Conservation (phyloP, 2,888 invertebrate genomes). For the Hololepta plana region DNA sequence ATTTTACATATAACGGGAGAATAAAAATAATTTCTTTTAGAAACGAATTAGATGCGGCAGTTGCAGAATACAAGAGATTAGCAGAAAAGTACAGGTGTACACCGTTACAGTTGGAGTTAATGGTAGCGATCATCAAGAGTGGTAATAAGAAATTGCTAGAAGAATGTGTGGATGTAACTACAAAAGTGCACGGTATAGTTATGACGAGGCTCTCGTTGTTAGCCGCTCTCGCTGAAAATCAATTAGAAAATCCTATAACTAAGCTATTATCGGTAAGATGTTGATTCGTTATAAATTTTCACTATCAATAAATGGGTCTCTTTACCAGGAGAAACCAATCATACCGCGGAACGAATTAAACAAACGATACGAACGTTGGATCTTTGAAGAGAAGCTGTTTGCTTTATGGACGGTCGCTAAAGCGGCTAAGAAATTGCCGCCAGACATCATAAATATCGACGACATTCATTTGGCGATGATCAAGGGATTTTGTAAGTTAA, state of each 20-base stretch:
- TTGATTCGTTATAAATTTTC: no score
- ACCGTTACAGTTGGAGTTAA: slow-evolving; percentile 44
- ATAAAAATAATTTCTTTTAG: slow-evolving; percentile 17
- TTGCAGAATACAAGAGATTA: slow-evolving; percentile 33
- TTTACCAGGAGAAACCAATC: no score
- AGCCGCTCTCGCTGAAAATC: background rate
- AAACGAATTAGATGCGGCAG: slow-evolving; percentile 31
- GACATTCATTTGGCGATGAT: no score
- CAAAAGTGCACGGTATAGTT: background rate
- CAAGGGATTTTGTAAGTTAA: no score
- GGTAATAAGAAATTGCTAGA: background rate
- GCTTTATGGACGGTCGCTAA: no score
- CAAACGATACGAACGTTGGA: no score
- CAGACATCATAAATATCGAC: no score
- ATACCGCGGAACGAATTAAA: no score
- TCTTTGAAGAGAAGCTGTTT: no score
- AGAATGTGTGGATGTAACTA: background rate
- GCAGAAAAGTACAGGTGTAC: slow-evolving; percentile 36
- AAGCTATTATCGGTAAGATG: slow-evolving; percentile 1
- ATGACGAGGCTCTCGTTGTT: background rate
- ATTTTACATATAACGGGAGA: slow-evolving; percentile 6
- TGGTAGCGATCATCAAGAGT: slow-evolving; percentile 25
- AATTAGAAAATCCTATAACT: background rate
- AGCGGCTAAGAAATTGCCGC: no score
- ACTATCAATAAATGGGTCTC: no score